Evolutionary conservation across 2,888 invertebrate genomes (phyloP).

Genomic region (Amphipoea oculea): DNA sequence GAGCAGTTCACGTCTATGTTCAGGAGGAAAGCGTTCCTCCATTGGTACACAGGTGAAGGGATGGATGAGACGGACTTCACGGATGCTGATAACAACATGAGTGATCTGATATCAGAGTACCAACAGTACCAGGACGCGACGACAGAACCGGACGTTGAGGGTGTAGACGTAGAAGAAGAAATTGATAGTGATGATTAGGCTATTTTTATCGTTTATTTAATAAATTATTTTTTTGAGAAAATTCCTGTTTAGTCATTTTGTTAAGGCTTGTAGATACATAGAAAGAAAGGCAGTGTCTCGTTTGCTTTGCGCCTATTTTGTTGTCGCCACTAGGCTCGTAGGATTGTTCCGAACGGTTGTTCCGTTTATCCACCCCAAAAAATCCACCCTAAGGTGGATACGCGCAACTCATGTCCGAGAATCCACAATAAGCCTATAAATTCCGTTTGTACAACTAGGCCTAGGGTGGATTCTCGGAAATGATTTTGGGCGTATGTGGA

Average conservation of each 20-base stretch:
- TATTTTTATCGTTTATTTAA: constrained; percentile 52
- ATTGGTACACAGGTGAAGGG: constrained; percentile 99
- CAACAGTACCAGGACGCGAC: constrained; percentile 98
- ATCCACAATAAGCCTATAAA: neutral
- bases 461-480: too few relatives aligned
- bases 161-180: constrained; percentile 85
- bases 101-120: constrained; percentile 96
- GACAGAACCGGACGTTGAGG: constrained; percentile 94
- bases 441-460: neutral
- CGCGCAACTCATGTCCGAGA: neutral
- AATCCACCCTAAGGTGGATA: neutral
- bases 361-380: neutral
- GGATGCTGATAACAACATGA: constrained; percentile 98
- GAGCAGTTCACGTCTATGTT: constrained; percentile 97
- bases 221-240: constrained; percentile 57
- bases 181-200: constrained; percentile 67
- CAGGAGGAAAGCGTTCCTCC: constrained; percentile 97
- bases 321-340: neutral
- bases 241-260: neutral
- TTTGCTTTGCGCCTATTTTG: neutral
- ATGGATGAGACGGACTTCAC: constrained; percentile 99
- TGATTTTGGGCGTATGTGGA: too few relatives aligned
- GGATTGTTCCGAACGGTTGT: neutral
- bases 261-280: neutral
- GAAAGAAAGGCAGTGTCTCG: neutral